Conservation (phyloP, 1,140 invertebrate genomes). For the Zaprionus africanus region DNA sequence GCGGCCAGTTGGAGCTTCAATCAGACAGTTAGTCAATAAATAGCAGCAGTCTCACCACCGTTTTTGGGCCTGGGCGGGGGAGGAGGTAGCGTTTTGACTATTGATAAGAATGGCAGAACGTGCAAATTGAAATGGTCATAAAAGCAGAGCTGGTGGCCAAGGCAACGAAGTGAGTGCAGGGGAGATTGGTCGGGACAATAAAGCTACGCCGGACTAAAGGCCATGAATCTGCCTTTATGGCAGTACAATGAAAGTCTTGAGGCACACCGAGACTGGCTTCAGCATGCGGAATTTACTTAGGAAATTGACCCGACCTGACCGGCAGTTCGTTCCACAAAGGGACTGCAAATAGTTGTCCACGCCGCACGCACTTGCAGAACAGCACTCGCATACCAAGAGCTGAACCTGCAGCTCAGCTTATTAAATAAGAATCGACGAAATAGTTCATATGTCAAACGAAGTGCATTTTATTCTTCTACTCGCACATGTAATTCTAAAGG, state of each 20-base stretch:
- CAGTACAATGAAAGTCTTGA: conserved; percentile 5
- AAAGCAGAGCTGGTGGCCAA: neutral
- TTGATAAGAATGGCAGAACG: conserved; percentile 5
- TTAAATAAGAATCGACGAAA: neutral
- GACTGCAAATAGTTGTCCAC: neutral
- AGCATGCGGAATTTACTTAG: conserved; percentile 1
- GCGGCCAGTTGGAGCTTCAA: conserved; percentile 1
- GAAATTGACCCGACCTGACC: conserved; percentile 4
- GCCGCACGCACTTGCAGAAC: neutral
- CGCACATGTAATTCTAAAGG: neutral
- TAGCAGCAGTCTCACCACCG: neutral
- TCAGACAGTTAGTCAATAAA: conserved; percentile 5
- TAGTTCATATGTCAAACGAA: neutral
- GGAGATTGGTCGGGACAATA: neutral
- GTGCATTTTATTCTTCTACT: neutral
- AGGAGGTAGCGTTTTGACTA: neutral
- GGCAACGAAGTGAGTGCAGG: too few species aligned
- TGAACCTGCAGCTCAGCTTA: neutral
- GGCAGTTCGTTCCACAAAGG: neutral
- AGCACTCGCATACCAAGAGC: neutral
- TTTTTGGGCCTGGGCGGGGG: neutral
- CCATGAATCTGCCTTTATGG: neutral
- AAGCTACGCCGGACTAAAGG: conserved; percentile 1
- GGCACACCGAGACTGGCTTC: neutral
- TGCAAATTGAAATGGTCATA: conserved; percentile 3